A percentile compares a stretch with the other conserved stretches of the same genome.
phyloP scores from a whole-genome alignment of 2,888 invertebrate genomes.

The Apomyelois bistriatella region DNA sequence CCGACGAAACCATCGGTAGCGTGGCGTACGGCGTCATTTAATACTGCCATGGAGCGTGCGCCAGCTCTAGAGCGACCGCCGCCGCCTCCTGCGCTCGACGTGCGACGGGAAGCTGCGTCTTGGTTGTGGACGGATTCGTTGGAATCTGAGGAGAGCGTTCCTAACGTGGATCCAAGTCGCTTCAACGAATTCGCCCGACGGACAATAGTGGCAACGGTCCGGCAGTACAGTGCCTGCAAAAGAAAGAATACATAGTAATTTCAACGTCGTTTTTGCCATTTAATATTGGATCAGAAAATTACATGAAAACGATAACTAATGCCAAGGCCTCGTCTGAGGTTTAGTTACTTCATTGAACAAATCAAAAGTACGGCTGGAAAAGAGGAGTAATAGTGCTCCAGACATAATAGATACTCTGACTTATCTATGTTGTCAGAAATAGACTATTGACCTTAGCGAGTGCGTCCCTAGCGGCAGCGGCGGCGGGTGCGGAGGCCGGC shows the following conservation, averaged over 20 bases:
- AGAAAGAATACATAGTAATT: not conserved
- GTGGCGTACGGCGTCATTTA: slow-evolving; percentile 95
- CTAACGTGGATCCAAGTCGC: slow-evolving; percentile 89
- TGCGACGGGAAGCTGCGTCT: slow-evolving; percentile 91
- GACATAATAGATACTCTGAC: not conserved
- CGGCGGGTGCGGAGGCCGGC: slow-evolving; percentile 90
- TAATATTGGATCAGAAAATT: too few species aligned
- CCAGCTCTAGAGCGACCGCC: slow-evolving; percentile 86
- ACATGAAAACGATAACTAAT: too few species aligned
- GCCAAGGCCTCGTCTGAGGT: too few species aligned
- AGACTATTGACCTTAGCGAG: slow-evolving; percentile 82
- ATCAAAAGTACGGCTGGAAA: too few species aligned
- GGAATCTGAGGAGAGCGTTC: slow-evolving; percentile 93
- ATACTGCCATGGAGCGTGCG: slow-evolving; percentile 93
- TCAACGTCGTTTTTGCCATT: too few species aligned
- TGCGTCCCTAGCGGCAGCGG: slow-evolving; percentile 92
- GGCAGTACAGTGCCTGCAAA: slow-evolving; percentile 89
- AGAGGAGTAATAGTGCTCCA: too few species aligned
- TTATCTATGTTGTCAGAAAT: too few species aligned
- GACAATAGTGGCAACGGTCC: slow-evolving; percentile 96
- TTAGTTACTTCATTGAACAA: too few species aligned
- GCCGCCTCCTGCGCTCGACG: slow-evolving; percentile 88
- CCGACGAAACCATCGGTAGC: slow-evolving; percentile 97
- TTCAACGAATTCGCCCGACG: slow-evolving; percentile 95
- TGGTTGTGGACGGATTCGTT: slow-evolving; percentile 95